phyloP scores from a whole-genome alignment of 2,888 invertebrate genomes.

The Dascillus cervinus region DNA sequence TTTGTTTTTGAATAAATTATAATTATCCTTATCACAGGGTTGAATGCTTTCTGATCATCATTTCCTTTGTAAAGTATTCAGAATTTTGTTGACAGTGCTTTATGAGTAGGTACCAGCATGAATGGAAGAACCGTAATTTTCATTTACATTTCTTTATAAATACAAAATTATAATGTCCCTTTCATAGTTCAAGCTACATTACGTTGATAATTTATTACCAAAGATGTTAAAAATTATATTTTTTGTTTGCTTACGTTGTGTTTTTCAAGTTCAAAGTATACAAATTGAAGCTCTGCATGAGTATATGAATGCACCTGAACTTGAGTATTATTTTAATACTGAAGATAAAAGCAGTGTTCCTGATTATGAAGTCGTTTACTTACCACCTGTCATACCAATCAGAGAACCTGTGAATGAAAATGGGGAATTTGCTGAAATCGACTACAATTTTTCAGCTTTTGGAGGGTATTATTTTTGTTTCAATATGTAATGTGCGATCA shows the following conservation, averaged over 20 bases:
- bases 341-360: constrained; percentile 37
- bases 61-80: too few species aligned
- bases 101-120: neutral
- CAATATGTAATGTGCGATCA: constrained; percentile 5
- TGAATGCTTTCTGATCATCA: too few species aligned
- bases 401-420: constrained; percentile 35
- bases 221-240: neutral
- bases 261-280: neutral
- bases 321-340: constrained; percentile 41
- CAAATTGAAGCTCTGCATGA: constrained; percentile 28
- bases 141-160: neutral
- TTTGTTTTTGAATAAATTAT: too few species aligned
- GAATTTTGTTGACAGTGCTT: neutral
- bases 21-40: too few species aligned
- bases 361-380: constrained; percentile 55
- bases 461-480: constrained; percentile 43
- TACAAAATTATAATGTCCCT: neutral
- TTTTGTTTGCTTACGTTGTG: neutral
- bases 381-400: constrained; percentile 47
- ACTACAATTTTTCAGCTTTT: constrained; percentile 54
- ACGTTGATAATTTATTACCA: too few species aligned
- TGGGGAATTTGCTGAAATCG: constrained; percentile 40
- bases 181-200: too few species aligned
- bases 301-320: constrained; percentile 40
- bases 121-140: too few species aligned